Percentiles rank a stretch among this genome's conserved stretches.
These are phyloP conservation scores for Chloropsis hardwickii DNA, from an alignment of 2,113 vertebrate species.

Conservation along the genomic window DNA sequence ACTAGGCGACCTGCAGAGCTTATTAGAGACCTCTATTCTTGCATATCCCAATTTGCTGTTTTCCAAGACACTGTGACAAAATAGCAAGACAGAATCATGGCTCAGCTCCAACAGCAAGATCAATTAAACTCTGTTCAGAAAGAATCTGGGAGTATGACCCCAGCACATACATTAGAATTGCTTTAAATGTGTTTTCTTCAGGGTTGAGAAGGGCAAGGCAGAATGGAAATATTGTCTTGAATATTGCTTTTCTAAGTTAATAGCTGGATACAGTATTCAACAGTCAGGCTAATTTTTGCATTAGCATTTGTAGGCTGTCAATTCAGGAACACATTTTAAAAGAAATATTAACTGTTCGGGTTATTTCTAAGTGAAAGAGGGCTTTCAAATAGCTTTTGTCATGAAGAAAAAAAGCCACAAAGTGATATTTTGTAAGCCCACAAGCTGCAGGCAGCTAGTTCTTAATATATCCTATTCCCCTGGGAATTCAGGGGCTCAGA, in stretches of 20 bases:
- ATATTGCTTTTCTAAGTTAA: not conserved
- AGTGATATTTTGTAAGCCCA: slow-evolving; percentile 11
- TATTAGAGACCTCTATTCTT: not conserved
- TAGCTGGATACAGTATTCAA: not conserved
- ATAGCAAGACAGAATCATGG: not conserved
- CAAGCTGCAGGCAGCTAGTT: slow-evolving; percentile 11
- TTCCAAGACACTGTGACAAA: not conserved
- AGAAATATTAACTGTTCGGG: not conserved
- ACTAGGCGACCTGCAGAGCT: not conserved
- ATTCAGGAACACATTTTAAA: not conserved
- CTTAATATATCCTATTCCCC: not conserved
- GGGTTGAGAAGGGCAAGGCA: not conserved
- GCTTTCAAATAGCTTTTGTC: slow-evolving; percentile 29
- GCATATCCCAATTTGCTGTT: not conserved
- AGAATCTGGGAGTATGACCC: not conserved
- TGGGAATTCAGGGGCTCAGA: not conserved
- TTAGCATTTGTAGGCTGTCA: not conserved
- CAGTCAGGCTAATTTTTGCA: not conserved
- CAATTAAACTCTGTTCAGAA: not conserved
- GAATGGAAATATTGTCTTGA: not conserved
- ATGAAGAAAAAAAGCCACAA: not conserved
- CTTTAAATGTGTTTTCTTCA: not conserved
- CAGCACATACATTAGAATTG: not conserved
- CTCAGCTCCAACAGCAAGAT: not conserved
- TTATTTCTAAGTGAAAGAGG: slow-evolving; percentile 30